A percentile compares a stretch with the other conserved stretches of the same genome.
These are phyloP conservation scores for Plutella xylostella DNA, from an alignment of 2,888 invertebrate genomes.

Conservation along the genomic window DNA sequence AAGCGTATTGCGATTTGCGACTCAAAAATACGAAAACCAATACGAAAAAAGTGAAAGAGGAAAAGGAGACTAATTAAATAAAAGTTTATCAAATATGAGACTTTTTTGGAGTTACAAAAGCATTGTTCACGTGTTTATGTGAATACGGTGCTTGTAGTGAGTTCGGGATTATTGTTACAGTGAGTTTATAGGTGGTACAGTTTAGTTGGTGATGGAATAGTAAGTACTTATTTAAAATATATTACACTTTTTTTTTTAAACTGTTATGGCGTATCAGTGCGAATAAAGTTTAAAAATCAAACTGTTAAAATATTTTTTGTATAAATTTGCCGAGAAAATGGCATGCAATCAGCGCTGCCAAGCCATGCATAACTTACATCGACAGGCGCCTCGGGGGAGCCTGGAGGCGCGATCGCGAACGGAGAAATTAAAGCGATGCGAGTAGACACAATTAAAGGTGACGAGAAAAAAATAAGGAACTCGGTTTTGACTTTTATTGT, in stretches of 20 bases:
- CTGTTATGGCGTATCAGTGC: neutral
- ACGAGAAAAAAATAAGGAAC: constrained; percentile 40
- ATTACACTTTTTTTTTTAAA: too few species aligned
- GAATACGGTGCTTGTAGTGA: constrained; percentile 28
- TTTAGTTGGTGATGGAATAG: constrained; percentile 15
- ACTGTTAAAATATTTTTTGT: neutral
- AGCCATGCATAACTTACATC: constrained; percentile 67
- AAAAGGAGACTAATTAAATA: constrained; percentile 1
- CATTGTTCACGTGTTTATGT: constrained; percentile 22
- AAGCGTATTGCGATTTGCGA: neutral
- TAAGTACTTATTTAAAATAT: neutral
- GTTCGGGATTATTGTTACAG: constrained; percentile 21
- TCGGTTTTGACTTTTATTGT: constrained; percentile 59
- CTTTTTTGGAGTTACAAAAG: constrained; percentile 13
- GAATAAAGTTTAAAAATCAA: neutral
- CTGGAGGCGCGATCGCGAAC: constrained; percentile 27
- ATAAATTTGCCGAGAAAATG: neutral
- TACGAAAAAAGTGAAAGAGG: neutral
- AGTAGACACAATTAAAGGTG: constrained; percentile 35
- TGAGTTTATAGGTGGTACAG: constrained; percentile 25
- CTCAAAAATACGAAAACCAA: neutral
- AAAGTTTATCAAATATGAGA: constrained; percentile 22
- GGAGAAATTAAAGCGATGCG: constrained; percentile 32
- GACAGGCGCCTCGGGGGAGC: constrained; percentile 33
- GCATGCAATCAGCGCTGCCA: constrained; percentile 57